Evolutionary conservation across 2,797 vertebrate genomes (phyloP), one percentile per base, ranked within the genome.

Genomic region (Mus spretus): DNA sequence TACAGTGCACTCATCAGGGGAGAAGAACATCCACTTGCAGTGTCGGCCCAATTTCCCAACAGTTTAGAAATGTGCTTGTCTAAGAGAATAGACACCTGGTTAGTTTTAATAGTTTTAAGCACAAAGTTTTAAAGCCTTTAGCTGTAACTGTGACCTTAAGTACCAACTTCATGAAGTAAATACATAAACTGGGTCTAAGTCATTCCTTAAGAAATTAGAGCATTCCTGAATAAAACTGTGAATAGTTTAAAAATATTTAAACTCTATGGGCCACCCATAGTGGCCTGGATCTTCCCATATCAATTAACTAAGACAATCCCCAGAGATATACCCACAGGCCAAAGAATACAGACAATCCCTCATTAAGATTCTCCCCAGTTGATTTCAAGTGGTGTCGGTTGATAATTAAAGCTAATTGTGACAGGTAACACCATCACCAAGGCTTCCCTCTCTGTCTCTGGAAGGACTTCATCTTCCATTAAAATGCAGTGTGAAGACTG

Each of bases 81-180:
- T 20, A 94, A 86, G 53, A 84, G 63, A 94, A 86, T 1, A 79
- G 61, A 40, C 4, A 20, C 13, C 22, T 81, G 13, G 11, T 24
- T 96, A 47, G 0, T 53, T 55, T 72, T 78, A 90, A 96, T 96
- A 47, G 0, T 53, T 55, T 72, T 78, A 90, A 96, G 34, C 70
- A 78, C 90, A 82, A 37, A 50, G 26, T 0, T 44, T 91, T 85
- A 79, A 97, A 95, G 37, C 8, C 22, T 24, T 94, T 88, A 81
- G 59, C 8, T 93, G 0, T 88, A 84, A 88, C 75, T 15, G n/a
- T 75, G 93, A 83, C 20, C 63, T 86, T 1, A 89, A 86, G 15
- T 15, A 55, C 28, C 50, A 86, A 0, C 82, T 55, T 11, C 61
- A 55, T 26, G 83, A 65, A 72, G 70, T 37, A 7, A 88, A 44